Evolutionary conservation across 92 coral and sea anemone genomes (phyloP), one percentile per base, ranked within the genome.

Genomic region (Phenganax subtilis): DNA sequence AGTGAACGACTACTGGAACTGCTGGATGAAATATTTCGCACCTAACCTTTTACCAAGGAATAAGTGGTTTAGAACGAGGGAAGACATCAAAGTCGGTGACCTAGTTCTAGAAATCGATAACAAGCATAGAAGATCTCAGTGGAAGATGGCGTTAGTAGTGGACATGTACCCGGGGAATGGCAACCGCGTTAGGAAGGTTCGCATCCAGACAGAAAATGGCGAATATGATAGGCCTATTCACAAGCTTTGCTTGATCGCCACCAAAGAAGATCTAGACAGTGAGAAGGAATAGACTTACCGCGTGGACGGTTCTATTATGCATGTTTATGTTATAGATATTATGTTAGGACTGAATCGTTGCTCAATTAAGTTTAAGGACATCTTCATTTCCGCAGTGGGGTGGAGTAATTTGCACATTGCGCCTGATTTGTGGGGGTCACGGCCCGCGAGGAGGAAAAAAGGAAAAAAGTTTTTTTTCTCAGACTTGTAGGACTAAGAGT

Each of bases 1-100:
- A 12, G 82, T 77, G 28, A 63, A 77, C 47, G 68, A 77, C 53
- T 59, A 53, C 27, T 76, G 81, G 80, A 65, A 37, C 3, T 68
- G 54, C 6, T 81, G 79, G 84, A 29, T 81, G 25, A 67, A 54
- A 37, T 70, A 53, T 51, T 70, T 70, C 30, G 75, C 75, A 3
- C 75, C 75, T 6, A 77, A 56, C 74, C 57, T 31, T 30, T n/a
- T 69, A 3, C 29, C 75, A 17, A 69, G 75, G 28, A 69, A 16
- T 14, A 69, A 31, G 28, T 57, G 63, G 63, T 16, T 10, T 11
- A 57, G 63, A 16, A 57, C 11, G 16, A 10, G 12, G 11, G 30
- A 69, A 31, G 28, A 69, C 28, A 31, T 2, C 75, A 16, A 69
- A 31, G 75, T 69, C 14, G 75, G 75, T 69, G 75, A 69, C 47